Base-by-base conservation (phyloP, 1,140 invertebrate species). In the Tribolium madens region DNA sequence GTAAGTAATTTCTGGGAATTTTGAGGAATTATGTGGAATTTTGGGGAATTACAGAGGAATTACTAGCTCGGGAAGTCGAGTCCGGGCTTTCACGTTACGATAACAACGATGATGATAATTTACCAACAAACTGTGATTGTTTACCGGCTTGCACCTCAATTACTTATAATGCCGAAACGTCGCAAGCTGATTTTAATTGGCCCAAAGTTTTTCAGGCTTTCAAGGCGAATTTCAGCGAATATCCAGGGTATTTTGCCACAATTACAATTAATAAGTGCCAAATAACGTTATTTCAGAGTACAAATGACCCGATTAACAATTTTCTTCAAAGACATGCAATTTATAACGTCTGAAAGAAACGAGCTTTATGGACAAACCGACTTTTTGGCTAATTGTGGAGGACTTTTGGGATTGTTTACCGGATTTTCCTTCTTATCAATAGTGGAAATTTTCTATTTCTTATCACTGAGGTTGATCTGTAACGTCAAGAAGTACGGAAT, bases 341-440 rank as follows among this genome's bases (percentile, higher is more conserved):
- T 92, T 75, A 91, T 91, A 18, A 90, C 90, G 1, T 90, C 90
- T 1, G 85, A 86, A 74, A 87, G 90, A 3, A 91, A 90, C 0
- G 90, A 92, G 80, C 83, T 92, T 0, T 92, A 90, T 78, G 90
- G 91, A 0, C 86, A 88, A 36, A 90, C 90, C 0, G 91, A 91
- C 78, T 89, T 92, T 81, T 87, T 92, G 6, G 91, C 91, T 14
- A 91, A 91, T 79, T 91, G 90, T 76, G 91, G 91, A 1, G 91
- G 91, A 72, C 86, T 92, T 48, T 87, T 91, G 6, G 91, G 91
- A 1, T 86, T 92, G 1, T 92, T 91, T 78, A 89, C 91, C 84
- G 91, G 92, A 1, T 91, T 92, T 82, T 92, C 91, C 1, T 88
- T 92, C 75, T 83, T 92, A 0, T 92, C 91, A 50, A 84, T 91